Conservation (phyloP, 2,888 invertebrate species). For the Caenorhabditis auriculariae region DNA sequence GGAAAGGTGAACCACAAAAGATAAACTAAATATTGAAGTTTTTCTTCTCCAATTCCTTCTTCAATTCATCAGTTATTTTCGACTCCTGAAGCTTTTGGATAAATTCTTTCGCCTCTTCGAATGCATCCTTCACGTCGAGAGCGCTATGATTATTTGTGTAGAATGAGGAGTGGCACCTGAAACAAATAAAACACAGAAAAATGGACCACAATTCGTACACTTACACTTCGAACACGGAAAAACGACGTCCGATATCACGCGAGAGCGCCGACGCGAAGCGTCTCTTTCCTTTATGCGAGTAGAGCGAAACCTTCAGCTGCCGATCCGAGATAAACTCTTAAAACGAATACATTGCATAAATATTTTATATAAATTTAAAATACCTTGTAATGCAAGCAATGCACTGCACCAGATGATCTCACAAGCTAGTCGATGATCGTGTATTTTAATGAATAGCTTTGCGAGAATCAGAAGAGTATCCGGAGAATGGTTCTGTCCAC, state of each 20-base stretch:
- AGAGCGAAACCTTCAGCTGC: slow-evolving; percentile 7
- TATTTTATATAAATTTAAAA: slow-evolving; percentile 4
- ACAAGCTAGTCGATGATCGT: slow-evolving; percentile 2
- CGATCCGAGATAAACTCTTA: slow-evolving; percentile 10
- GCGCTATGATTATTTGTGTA: slow-evolving; percentile 8
- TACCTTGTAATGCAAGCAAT: slow-evolving; percentile 4
- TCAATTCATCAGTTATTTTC: slow-evolving; percentile 4
- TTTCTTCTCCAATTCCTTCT: slow-evolving; percentile 4
- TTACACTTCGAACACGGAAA: slow-evolving; percentile 14
- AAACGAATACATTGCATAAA: slow-evolving; percentile 14
- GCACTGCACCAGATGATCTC: slow-evolving; percentile 9
- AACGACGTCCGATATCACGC: slow-evolving; percentile 8
- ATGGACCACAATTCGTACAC: slow-evolving; percentile 9
- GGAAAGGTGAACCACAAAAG: slow-evolving; percentile 4
- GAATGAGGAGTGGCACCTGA: slow-evolving; percentile 10
- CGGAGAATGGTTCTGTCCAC: slow-evolving; percentile 5
- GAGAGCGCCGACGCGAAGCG: slow-evolving; percentile 9
- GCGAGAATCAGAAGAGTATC: slow-evolving; percentile 4
- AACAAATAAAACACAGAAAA: slow-evolving; percentile 16
- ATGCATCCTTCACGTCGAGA: slow-evolving; percentile 3
- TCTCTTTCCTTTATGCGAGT: slow-evolving; percentile 11
- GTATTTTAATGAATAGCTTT: slow-evolving; percentile 5
- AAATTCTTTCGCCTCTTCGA: slow-evolving; percentile 5
- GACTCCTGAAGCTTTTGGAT: slow-evolving; percentile 5
- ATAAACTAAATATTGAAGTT: slow-evolving; percentile 4